phyloP scores from a whole-genome alignment of 2,797 vertebrate genomes.

The Sebastes itinus region DNA sequence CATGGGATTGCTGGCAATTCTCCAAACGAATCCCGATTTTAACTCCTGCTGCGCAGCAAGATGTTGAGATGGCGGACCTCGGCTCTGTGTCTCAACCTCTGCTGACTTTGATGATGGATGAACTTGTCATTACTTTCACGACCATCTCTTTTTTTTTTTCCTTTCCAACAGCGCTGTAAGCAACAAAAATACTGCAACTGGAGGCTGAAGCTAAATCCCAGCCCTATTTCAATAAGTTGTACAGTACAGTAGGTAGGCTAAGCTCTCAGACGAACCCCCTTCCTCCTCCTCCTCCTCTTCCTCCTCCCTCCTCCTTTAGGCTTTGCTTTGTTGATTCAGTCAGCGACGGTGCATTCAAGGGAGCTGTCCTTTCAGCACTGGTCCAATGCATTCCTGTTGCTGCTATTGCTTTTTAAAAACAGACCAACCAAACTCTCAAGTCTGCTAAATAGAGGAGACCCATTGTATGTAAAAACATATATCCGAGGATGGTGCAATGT shows the following conservation, averaged over 20 bases:
- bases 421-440: constrained; percentile 77
- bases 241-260: constrained; percentile 84
- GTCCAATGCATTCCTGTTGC: constrained; percentile 82
- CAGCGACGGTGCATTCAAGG: constrained; percentile 78
- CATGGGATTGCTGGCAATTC: constrained; percentile 90
- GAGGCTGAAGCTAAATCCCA: constrained; percentile 78
- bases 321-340: constrained; percentile 78
- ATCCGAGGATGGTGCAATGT: constrained; percentile 82
- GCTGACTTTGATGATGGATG: constrained; percentile 79
- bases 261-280: constrained; percentile 57
- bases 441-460: constrained; percentile 69
- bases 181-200: constrained; percentile 75
- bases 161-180: constrained; percentile 80
- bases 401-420: constrained; percentile 74
- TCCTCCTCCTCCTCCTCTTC: neutral
- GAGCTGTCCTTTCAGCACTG: constrained; percentile 93
- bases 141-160: constrained; percentile 64
- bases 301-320: constrained; percentile 38
- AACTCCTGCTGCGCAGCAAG: constrained; percentile 77
- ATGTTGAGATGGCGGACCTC: constrained; percentile 73
- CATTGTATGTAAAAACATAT: constrained; percentile 76
- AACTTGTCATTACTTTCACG: constrained; percentile 82
- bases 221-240: constrained; percentile 81
- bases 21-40: constrained; percentile 85
- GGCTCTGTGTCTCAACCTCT: constrained; percentile 78